Percentiles rank a stretch among this genome's conserved stretches.
phyloP scores from a whole-genome alignment of 1,140 invertebrate species.

The Eupristina koningsbergeri region DNA sequence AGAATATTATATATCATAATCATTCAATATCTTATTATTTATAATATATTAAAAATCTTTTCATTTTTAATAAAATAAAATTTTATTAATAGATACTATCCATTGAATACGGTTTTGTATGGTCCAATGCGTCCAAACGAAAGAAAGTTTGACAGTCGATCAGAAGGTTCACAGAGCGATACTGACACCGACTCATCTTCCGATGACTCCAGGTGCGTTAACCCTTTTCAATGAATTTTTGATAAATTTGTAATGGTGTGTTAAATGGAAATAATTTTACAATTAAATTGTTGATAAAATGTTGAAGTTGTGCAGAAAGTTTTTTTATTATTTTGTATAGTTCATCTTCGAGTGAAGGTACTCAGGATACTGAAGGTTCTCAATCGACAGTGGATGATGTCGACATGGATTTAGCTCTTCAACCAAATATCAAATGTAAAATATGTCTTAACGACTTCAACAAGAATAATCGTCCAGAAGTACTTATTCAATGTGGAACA shows the following conservation, averaged over 20 bases:
- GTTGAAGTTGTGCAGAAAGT: slow-evolving; percentile 21
- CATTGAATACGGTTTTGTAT: slow-evolving; percentile 91
- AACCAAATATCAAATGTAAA: slow-evolving; percentile 63
- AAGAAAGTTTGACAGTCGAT: slow-evolving; percentile 73
- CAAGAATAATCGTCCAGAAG: slow-evolving; percentile 71
- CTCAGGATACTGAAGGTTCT: slow-evolving; percentile 72
- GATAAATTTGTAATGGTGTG: background rate
- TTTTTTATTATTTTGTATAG: slow-evolving; percentile 57
- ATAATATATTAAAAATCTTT: background rate
- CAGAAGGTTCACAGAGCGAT: slow-evolving; percentile 75
- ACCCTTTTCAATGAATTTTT: slow-evolving; percentile 11
- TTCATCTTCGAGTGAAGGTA: slow-evolving; percentile 72
- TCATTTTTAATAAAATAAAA: background rate
- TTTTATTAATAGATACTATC: slow-evolving; percentile 80
- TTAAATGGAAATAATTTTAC: no score
- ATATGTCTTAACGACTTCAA: slow-evolving; percentile 70
- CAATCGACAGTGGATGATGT: slow-evolving; percentile 72
- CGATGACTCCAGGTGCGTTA: slow-evolving; percentile 74
- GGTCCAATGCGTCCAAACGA: slow-evolving; percentile 78
- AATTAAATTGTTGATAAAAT: background rate
- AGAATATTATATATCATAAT: no score
- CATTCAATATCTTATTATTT: no score
- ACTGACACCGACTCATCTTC: slow-evolving; percentile 76
- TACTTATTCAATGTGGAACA: slow-evolving; percentile 81
- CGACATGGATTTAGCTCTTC: slow-evolving; percentile 62